Conservation (phyloP, 2,888 invertebrate genomes). For the Dasypogon diadema region DNA sequence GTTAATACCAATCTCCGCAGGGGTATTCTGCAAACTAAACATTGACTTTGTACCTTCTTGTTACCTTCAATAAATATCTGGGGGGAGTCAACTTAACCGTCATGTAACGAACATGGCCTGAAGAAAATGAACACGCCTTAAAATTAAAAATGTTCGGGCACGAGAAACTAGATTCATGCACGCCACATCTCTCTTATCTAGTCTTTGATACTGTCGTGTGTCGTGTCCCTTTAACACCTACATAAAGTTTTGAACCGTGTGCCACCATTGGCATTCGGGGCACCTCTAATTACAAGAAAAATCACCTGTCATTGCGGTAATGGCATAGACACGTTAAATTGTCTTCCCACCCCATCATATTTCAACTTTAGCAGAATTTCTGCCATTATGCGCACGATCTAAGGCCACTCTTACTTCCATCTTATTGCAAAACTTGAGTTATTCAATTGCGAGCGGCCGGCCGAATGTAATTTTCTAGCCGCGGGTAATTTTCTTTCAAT, state of each 20-base stretch:
- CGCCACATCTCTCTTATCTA: too few species aligned
- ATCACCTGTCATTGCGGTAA: slow-evolving; percentile 25
- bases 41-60: too few species aligned
- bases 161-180: too few species aligned
- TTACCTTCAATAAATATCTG: too few species aligned
- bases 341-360: slow-evolving; percentile 39
- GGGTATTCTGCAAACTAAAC: too few species aligned
- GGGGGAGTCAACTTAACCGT: too few species aligned
- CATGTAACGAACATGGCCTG: too few species aligned
- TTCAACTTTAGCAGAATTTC: slow-evolving; percentile 1
- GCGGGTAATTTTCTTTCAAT: slow-evolving; percentile 42
- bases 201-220: not conserved
- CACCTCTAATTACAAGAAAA: slow-evolving; percentile 28
- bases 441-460: slow-evolving; percentile 20
- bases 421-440: not conserved
- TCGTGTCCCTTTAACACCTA: slow-evolving; percentile 8
- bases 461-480: slow-evolving; percentile 41
- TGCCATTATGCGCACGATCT: slow-evolving; percentile 17
- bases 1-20: too few species aligned
- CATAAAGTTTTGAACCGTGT: not conserved
- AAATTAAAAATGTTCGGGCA: too few species aligned
- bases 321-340: slow-evolving; percentile 20
- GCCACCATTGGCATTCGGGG: not conserved
- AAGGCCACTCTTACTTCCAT: not conserved
- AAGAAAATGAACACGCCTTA: too few species aligned